phyloP scores from a whole-genome alignment of 2,113 vertebrate species.

The Vidua chalybeata region DNA sequence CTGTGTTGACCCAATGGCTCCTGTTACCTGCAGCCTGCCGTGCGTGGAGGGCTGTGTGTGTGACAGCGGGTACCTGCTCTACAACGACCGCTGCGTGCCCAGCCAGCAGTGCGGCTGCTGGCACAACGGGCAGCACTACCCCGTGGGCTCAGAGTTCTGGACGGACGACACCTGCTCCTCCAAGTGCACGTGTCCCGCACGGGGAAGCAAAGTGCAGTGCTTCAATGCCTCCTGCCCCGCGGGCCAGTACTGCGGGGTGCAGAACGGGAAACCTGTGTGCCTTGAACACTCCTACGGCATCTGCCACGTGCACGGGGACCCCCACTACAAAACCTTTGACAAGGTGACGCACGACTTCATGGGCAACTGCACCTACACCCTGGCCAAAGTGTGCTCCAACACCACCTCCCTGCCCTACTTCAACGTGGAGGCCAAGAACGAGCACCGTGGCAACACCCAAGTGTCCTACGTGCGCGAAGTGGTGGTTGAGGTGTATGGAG shows the following conservation, averaged over 20 bases:
- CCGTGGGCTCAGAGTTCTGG: conserved; percentile 70
- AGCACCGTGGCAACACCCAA: conserved; percentile 60
- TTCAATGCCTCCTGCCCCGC: conserved; percentile 55
- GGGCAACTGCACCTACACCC: conserved; percentile 78
- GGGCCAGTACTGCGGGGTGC: conserved; percentile 69
- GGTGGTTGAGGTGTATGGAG: too few species aligned
- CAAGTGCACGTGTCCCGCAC: background rate
- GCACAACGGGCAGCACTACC: conserved; percentile 52
- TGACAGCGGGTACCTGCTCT: conserved; percentile 49
- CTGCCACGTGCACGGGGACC: conserved; percentile 75
- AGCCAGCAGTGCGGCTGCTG: conserved; percentile 54
- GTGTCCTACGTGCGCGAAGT: too few species aligned
- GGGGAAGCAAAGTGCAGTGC: conserved; percentile 74
- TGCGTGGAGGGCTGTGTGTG: conserved; percentile 48
- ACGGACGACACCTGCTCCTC: background rate
- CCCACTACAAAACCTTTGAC: conserved; percentile 82
- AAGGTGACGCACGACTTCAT: conserved; percentile 76
- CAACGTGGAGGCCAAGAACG: conserved; percentile 77
- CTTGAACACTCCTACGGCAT: conserved; percentile 45
- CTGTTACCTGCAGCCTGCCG: background rate
- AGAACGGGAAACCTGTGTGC: conserved; percentile 22
- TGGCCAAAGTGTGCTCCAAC: conserved; percentile 77
- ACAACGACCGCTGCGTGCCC: conserved; percentile 33
- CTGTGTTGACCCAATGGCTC: too few species aligned
- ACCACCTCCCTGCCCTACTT: conserved; percentile 73